Conservation (phyloP, 2,113 vertebrate genomes). For the Naja naja region DNA sequence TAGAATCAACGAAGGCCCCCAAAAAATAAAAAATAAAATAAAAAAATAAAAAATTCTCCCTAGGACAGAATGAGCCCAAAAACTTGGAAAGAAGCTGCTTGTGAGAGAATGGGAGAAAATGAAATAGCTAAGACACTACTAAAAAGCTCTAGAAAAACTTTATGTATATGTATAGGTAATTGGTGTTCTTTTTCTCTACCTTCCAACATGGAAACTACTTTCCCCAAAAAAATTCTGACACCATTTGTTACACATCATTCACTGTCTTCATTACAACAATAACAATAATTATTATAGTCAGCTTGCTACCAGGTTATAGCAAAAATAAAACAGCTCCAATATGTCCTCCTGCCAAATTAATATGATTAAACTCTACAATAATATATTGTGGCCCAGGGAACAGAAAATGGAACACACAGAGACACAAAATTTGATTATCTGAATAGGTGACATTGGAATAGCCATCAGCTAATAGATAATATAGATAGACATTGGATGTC, state of each 20-base stretch:
- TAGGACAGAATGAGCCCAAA: background rate
- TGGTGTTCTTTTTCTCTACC: background rate
- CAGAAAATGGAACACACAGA: background rate
- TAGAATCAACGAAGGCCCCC: background rate
- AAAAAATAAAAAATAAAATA: background rate
- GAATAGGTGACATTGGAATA: background rate
- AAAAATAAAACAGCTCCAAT: background rate
- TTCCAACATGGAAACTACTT: background rate
- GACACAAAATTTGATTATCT: background rate
- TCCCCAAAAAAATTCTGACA: background rate
- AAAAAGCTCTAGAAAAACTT: background rate
- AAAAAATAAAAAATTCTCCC: background rate
- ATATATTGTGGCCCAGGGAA: background rate
- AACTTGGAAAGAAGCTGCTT: background rate
- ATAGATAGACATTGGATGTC: background rate
- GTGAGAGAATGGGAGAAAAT: background rate
- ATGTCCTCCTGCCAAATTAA: background rate
- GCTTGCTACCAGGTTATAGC: background rate
- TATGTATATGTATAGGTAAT: background rate
- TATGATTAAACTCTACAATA: background rate
- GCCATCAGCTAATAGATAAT: background rate
- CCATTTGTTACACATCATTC: background rate
- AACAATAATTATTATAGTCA: background rate
- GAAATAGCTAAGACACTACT: background rate
- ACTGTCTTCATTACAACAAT: background rate